These are phyloP conservation scores for Hirtodrosophila confusa DNA, from an alignment of 2,888 invertebrate genomes.

Conservation along the genomic window DNA sequence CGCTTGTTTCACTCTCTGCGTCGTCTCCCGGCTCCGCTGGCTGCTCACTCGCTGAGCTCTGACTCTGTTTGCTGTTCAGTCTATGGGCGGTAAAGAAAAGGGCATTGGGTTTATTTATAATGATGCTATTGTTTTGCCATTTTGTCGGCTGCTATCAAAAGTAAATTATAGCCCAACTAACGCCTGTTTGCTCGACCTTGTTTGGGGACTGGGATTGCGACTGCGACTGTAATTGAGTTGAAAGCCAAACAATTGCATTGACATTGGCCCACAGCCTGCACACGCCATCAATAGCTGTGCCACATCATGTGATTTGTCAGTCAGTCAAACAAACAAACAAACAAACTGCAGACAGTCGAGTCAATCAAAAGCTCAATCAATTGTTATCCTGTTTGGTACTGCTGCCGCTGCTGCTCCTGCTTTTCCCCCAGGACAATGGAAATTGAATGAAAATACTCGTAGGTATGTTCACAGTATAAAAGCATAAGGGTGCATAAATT, in stretches of 20 bases:
- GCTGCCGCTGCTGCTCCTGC: too few species aligned
- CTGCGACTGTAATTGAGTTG: constrained; percentile 4
- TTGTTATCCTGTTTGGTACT: too few species aligned
- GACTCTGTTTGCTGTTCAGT: constrained; percentile 58
- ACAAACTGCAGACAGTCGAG: too few species aligned
- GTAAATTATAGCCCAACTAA: constrained; percentile 30
- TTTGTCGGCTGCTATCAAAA: constrained; percentile 42
- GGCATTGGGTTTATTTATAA: constrained; percentile 38
- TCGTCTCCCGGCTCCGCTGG: constrained; percentile 53
- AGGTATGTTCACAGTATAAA: too few species aligned
- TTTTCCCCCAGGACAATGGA: too few species aligned
- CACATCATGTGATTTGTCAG: constrained; percentile 36
- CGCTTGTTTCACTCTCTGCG: constrained; percentile 65
- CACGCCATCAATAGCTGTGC: constrained; percentile 22
- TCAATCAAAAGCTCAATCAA: too few species aligned
- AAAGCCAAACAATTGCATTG: constrained; percentile 32
- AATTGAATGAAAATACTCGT: too few species aligned
- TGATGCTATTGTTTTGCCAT: constrained; percentile 62
- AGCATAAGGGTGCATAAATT: too few species aligned
- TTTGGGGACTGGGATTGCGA: constrained; percentile 6
- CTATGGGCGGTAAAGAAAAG: constrained; percentile 38
- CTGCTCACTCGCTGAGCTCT: constrained; percentile 41
- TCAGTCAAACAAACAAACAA: constrained; percentile 26
- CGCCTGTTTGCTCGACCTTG: constrained; percentile 31
- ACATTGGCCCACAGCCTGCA: constrained; percentile 25